These are phyloP conservation scores for Drosophila nr. perissopoda DNA, from an alignment of 2,888 invertebrate species.

Conservation along the genomic window DNA sequence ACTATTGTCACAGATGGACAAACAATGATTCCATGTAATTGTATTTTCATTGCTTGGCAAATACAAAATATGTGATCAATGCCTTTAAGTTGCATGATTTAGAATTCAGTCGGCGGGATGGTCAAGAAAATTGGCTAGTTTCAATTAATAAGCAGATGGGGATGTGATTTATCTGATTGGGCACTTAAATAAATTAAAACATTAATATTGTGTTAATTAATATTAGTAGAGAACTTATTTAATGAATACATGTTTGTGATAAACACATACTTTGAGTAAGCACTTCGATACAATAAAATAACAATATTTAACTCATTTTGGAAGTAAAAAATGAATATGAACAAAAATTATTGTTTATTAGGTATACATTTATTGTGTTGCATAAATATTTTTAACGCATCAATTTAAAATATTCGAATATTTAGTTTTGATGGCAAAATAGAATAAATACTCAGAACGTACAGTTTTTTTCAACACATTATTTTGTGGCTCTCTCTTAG, in stretches of 20 bases:
- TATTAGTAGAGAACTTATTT: not conserved
- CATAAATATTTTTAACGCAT: not conserved
- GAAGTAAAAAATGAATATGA: not conserved
- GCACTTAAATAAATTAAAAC: not conserved
- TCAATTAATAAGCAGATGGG: not conserved
- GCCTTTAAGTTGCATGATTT: not conserved
- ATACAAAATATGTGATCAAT: not conserved
- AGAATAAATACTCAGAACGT: not conserved
- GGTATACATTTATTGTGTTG: not conserved
- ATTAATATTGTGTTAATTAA: not conserved
- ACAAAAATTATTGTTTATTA: not conserved
- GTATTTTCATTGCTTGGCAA: not conserved
- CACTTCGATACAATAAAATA: not conserved
- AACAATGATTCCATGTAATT: conserved; percentile 4
- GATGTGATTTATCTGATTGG: not conserved
- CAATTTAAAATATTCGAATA: not conserved
- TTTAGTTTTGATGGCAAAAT: not conserved
- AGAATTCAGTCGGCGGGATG: not conserved
- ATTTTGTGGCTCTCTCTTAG: not conserved
- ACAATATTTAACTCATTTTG: not conserved
- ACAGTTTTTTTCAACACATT: too few species aligned
- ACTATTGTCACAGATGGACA: conserved; percentile 31
- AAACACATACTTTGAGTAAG: not conserved
- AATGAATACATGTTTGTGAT: not conserved
- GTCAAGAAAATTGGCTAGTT: not conserved